phyloP scores from a whole-genome alignment of 2,113 vertebrate genomes.

The Hucho hucho region DNA sequence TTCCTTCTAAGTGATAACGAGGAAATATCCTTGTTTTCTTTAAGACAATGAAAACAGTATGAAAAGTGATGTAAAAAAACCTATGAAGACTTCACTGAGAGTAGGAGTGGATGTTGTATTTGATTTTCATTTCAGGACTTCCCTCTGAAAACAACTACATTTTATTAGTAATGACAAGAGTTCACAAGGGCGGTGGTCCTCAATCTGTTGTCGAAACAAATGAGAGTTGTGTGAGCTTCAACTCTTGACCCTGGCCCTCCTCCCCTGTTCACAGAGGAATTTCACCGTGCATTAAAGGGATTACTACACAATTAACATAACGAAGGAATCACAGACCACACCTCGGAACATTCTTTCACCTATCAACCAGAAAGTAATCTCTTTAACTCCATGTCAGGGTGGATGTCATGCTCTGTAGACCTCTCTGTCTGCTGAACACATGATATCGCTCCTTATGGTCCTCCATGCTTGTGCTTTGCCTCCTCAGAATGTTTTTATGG shows the following conservation, averaged over 20 bases:
- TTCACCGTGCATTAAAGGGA: not conserved
- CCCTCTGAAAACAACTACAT: not conserved
- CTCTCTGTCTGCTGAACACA: too few relatives aligned
- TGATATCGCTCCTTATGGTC: too few relatives aligned
- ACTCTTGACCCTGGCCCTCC: not conserved
- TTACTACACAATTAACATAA: constrained; percentile 3
- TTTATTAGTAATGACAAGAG: not conserved
- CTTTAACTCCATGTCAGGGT: constrained; percentile 26
- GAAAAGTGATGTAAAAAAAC: too few relatives aligned
- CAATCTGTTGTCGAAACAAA: not conserved
- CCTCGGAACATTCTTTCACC: constrained; percentile 8
- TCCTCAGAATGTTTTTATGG: too few relatives aligned
- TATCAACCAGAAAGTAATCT: constrained; percentile 23
- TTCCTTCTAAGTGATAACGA: not conserved
- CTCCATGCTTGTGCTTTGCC: too few relatives aligned
- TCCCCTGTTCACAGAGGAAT: not conserved
- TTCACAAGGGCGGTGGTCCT: not conserved
- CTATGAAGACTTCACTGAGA: too few relatives aligned
- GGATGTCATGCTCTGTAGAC: constrained; percentile 18
- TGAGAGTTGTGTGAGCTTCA: not conserved
- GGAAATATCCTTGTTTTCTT: not conserved
- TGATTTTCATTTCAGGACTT: not conserved
- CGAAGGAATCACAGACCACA: constrained; percentile 2
- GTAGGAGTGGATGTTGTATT: too few relatives aligned
- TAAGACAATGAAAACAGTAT: too few relatives aligned